A percentile compares a stretch with the other conserved stretches of the same genome.
Evolutionary conservation across 2,797 vertebrate species (phyloP).

Genomic region (Malacoraja senta): DNA sequence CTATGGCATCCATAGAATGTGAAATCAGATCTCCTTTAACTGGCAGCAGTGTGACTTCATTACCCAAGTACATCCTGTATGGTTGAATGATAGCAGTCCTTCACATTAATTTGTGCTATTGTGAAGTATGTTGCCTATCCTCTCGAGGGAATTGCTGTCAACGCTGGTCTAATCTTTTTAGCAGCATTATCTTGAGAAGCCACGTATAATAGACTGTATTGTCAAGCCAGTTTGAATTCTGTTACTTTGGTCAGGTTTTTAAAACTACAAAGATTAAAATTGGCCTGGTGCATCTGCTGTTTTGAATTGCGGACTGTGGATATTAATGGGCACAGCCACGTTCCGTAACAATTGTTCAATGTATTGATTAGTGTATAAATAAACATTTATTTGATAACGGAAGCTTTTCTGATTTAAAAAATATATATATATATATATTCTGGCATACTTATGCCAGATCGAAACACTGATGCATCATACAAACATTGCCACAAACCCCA

Average conservation of each 20-base stretch:
- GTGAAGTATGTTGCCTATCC: not conserved
- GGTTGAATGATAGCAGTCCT: not conserved
- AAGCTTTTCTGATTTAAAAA: not conserved
- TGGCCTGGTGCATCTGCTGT: not conserved
- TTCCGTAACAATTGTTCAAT: not conserved
- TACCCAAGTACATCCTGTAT: not conserved
- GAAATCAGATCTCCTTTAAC: not conserved
- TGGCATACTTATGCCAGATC: not conserved
- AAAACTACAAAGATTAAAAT: not conserved
- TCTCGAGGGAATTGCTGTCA: conserved; percentile 25
- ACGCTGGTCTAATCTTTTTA: not conserved
- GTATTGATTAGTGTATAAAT: not conserved
- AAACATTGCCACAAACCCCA: not conserved
- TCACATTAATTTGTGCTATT: not conserved
- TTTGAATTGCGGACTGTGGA: not conserved
- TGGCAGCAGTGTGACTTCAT: not conserved
- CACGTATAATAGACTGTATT: not conserved
- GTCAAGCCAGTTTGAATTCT: not conserved
- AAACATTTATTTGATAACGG: not conserved
- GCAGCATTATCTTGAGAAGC: not conserved
- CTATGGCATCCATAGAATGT: not conserved
- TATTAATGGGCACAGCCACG: not conserved
- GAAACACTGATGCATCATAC: not conserved
- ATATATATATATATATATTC: too few species aligned
- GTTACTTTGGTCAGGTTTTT: not conserved